These are phyloP conservation scores for Drosophila athabasca DNA, from an alignment of 1,140 invertebrate genomes.

Conservation along the genomic window DNA sequence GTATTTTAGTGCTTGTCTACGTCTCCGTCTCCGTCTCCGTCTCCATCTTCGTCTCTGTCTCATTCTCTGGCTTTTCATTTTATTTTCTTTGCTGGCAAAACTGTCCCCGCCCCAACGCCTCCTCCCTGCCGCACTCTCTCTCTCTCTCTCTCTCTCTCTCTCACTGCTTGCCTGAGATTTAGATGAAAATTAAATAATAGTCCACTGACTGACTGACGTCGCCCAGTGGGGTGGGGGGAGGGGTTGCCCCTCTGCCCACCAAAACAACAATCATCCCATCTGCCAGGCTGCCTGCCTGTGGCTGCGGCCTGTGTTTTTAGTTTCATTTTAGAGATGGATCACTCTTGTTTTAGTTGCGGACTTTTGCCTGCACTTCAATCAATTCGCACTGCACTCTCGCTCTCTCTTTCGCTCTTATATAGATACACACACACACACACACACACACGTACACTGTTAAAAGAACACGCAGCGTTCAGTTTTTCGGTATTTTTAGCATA, in stretches of 20 bases:
- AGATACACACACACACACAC: conserved; percentile 5
- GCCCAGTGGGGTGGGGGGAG: conserved; percentile 35
- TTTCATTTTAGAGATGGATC: conserved; percentile 49
- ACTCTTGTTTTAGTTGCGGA: conserved; percentile 41
- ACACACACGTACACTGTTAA: conserved; percentile 11
- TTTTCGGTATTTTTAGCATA: conserved; percentile 77
- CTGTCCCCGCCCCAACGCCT: conserved; percentile 17
- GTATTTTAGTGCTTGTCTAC: conserved; percentile 59
- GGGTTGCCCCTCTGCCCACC: conserved; percentile 20
- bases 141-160: not conserved
- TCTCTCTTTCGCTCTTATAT: not conserved
- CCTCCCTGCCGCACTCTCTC: too few relatives aligned
- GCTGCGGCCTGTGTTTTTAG: conserved; percentile 9
- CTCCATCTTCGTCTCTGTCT: conserved; percentile 13
- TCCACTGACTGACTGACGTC: conserved; percentile 75
- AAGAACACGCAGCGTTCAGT: conserved; percentile 73
- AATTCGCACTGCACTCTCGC: conserved; percentile 60
- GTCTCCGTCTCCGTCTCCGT: conserved; percentile 3
- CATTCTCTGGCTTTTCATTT: conserved; percentile 25
- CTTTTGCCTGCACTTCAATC: conserved; percentile 68
- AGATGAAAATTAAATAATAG: conserved; percentile 77
- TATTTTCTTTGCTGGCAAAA: conserved; percentile 42
- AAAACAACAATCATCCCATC: conserved; percentile 4
- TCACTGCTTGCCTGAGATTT: conserved; percentile 37
- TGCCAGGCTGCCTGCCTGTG: conserved; percentile 2